Evolutionary conservation across 2,113 vertebrate genomes (phyloP).

Genomic region (Dipodomys spectabilis): DNA sequence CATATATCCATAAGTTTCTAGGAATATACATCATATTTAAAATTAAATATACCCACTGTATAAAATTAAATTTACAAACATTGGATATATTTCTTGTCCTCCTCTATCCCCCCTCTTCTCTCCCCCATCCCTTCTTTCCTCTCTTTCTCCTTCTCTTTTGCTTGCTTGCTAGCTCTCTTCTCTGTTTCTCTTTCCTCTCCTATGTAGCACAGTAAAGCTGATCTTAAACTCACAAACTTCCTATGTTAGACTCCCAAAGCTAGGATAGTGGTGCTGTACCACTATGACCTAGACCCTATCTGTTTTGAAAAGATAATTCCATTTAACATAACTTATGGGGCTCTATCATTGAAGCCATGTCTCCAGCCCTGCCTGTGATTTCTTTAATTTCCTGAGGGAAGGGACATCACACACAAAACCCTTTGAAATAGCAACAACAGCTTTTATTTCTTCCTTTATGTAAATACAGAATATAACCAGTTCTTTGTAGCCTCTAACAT

Average conservation of each 20-base stretch:
- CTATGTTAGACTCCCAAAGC: neutral
- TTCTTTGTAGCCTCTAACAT: no score
- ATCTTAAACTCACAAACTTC: neutral
- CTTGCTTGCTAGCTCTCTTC: no score
- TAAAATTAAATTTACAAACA: neutral
- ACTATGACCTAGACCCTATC: no score
- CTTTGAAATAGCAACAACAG: neutral
- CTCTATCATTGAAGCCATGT: neutral
- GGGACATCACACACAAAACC: neutral
- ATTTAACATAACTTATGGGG: neutral
- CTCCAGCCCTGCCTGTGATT: no score
- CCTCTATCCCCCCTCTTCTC: no score
- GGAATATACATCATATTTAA: constrained; percentile 21
- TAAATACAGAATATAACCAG: neutral
- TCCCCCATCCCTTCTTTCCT: no score
- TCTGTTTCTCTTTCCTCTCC: neutral
- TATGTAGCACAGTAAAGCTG: neutral
- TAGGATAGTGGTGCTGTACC: neutral
- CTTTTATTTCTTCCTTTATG: neutral
- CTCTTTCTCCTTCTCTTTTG: no score
- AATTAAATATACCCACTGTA: neutral
- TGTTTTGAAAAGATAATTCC: neutral
- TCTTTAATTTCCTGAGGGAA: neutral
- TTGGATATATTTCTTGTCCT: neutral
- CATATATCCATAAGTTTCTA: neutral